Evolutionary conservation across 2,888 invertebrate genomes (phyloP), one percentile per base, ranked within the genome.

Genomic region (Drosophila affinis): DNA sequence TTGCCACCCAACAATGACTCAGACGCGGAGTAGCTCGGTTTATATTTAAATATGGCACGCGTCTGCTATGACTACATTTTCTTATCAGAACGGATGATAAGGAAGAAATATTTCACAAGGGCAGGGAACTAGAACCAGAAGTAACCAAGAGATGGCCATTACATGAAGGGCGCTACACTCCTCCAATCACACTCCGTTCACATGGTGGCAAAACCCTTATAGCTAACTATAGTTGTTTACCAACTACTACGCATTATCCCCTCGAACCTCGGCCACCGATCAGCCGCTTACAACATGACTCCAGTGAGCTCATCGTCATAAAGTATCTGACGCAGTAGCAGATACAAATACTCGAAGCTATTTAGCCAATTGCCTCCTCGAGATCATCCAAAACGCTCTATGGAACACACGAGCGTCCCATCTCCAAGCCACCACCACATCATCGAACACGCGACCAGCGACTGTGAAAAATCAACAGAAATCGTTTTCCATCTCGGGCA

Each of bases 381-480:
- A 51, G 57, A 52, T 54, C 65, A 54, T 45, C 51, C 49, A 12
- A 34, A 34, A 12, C 32, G 32, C 32, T 32, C 32, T 10, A 39
- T 6, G 34, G 34, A 27, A 32, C 34, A 2, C 14, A 39, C 39
- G 14, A 14, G 39, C 14, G 39, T 1, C 39, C 32, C 39, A 39
- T 14, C 39, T 14, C 12, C 14, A 39, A 6, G 14, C 39, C 39
- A 10, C 10, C 32, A 21, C 6, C 48, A 39, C 58, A 47, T 27
- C 39, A 17, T 56, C 69, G 67, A 79, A 77, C 89, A 84, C 88
- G 87, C 83, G 79, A 75, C 80, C 68, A 67, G 44, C 59, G 78
- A 69, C 85, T 81, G 89, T 59, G 70, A 75, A 84, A 68, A 75
- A 70, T 73, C 78, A 75, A 87, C 62, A 81, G 44, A 53, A 54